phyloP scores from a whole-genome alignment of 2,797 vertebrate genomes.

The Brachymystax lenok region DNA sequence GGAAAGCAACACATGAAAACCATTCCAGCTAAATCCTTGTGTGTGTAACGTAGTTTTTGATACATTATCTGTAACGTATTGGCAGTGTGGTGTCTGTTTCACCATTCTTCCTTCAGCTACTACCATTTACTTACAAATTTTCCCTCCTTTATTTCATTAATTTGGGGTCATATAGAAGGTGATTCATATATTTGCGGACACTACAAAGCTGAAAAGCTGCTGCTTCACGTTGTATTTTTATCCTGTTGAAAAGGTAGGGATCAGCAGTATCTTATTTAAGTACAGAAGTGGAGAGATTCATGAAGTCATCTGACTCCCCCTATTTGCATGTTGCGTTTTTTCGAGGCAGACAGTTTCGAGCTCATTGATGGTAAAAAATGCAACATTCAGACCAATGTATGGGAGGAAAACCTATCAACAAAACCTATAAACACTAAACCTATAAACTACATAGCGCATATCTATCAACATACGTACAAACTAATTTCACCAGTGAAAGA shows the following conservation, averaged over 20 bases:
- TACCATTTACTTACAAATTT: conserved; percentile 35
- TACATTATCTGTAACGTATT: not conserved
- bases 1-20: conserved; percentile 73
- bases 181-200: conserved; percentile 38
- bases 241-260: conserved; percentile 1
- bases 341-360: not conserved
- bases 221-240: conserved; percentile 13
- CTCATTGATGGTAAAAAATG: not conserved
- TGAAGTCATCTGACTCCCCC: not conserved
- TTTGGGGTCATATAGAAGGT: conserved; percentile 37
- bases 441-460: not conserved
- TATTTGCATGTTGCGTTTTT: conserved; percentile 5
- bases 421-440: no score
- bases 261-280: conserved; percentile 7
- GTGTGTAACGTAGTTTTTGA: conserved; percentile 37
- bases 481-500: not conserved
- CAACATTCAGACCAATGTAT: not conserved
- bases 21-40: conserved; percentile 71
- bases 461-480: not conserved
- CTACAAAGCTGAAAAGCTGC: conserved; percentile 16
- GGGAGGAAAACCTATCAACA: no score
- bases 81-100: not conserved
- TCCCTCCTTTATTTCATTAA: conserved; percentile 27
- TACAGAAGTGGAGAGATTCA: not conserved
- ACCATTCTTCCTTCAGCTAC: conserved; percentile 24